These are phyloP conservation scores for Leucopsar rothschildi DNA, from an alignment of 2,113 vertebrate species.

Conservation along the genomic window DNA sequence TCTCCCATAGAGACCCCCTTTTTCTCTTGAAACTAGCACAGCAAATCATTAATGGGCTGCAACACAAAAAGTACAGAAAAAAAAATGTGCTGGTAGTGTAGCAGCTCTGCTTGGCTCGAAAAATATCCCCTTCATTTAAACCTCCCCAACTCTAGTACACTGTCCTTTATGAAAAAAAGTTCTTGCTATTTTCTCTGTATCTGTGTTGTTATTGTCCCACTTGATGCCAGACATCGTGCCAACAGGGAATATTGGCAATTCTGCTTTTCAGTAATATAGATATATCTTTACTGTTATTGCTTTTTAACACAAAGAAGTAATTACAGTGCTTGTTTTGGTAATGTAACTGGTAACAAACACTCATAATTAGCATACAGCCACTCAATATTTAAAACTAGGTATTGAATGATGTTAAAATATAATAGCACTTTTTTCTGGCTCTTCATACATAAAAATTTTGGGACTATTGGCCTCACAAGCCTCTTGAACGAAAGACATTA, in stretches of 20 bases:
- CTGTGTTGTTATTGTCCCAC: neutral
- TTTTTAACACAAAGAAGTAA: neutral
- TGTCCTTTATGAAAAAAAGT: neutral
- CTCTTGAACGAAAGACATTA: neutral
- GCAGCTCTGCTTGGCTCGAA: neutral
- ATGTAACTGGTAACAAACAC: neutral
- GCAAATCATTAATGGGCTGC: neutral
- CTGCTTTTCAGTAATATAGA: neutral
- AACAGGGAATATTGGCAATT: neutral
- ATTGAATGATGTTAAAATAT: neutral
- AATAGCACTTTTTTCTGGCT: neutral
- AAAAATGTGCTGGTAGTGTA: neutral
- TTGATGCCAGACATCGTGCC: neutral
- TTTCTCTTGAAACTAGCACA: neutral
- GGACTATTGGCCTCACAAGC: neutral
- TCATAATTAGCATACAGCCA: neutral
- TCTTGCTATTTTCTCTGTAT: neutral
- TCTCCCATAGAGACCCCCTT: neutral
- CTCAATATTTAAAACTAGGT: neutral
- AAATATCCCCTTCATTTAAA: neutral
- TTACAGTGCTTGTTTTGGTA: neutral
- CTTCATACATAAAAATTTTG: neutral
- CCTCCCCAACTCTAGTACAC: neutral
- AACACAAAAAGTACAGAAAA: neutral
- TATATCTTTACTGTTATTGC: neutral